Base-by-base conservation (phyloP, 2,888 invertebrate species). In the Diarsia rubi region DNA sequence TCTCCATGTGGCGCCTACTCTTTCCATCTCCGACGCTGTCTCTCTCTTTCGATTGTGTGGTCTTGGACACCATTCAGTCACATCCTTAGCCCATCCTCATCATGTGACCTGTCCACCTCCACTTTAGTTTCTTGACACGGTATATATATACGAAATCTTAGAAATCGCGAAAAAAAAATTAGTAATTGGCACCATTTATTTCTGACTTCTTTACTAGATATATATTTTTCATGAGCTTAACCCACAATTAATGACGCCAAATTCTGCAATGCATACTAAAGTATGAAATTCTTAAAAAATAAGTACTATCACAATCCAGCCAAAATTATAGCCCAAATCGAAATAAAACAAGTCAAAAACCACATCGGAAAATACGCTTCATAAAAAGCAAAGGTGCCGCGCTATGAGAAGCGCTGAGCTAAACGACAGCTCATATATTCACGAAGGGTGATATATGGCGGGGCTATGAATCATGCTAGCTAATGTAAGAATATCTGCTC, bases 381-480 rank as follows among this genome's bases (percentile, higher is more conserved):
- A 47, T 68, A 42, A 49, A 63, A 27, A 24, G 42, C n/a, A 42
- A 60, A 47, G 31, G 19, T 52, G 14, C 42, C n/a, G 24, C 60
- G 11, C 54, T 12, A 49, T 21, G 54, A 52, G 47, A 47, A 66
- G 59, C 47, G 60, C 60, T 24, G 68, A 63, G 59, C 62, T 84
- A 77, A 77, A 71, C 62, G 83, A 69, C 71, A 68, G 73, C 59
- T 70, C 83, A 67, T 86, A 80, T 86, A 83, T 84, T 81, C 81
- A 72, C 42, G 52, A 64, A 71, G 66, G 60, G n/a, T 81, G 70
- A 86, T 84, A 78, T 84, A 86, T 84, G 11, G 75, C 63, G 14
- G 47, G n/a, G 78, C 78, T 63, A 86, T 86, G 86, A 86, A 78
- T 86, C 84, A 84, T 78, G 62, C 63, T 72, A 72, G 64, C 68